Evolutionary conservation across 1,140 invertebrate genomes (phyloP).

Genomic region (Heliothis virescens): DNA sequence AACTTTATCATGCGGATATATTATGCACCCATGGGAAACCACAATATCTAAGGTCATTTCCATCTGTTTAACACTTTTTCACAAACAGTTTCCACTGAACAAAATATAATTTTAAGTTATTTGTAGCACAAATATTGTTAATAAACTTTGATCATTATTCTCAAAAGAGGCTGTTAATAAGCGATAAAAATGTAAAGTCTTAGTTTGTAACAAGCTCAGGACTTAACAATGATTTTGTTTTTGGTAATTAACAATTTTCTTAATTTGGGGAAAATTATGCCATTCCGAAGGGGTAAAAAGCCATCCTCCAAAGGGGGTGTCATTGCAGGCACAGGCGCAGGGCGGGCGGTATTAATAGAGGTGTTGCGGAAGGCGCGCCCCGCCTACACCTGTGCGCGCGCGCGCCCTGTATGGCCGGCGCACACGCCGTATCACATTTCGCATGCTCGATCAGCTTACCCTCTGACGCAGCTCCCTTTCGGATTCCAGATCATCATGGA

Average conservation of each 20-base stretch:
- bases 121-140: neutral
- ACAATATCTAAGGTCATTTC: slow-evolving; percentile 37
- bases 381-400: slow-evolving; percentile 75
- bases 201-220: neutral
- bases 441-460: slow-evolving; percentile 89
- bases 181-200: neutral
- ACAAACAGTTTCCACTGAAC: neutral
- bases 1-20: slow-evolving; percentile 47
- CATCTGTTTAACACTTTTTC: neutral
- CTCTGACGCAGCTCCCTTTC: slow-evolving; percentile 98
- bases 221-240: neutral
- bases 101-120: neutral
- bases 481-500: slow-evolving; percentile 98
- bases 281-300: too few relatives aligned
- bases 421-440: slow-evolving; percentile 81
- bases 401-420: slow-evolving; percentile 79
- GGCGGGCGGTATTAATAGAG: slow-evolving; percentile 81
- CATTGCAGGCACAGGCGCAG: slow-evolving; percentile 61
- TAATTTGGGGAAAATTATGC: slow-evolving; percentile 29
- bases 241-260: neutral
- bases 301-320: slow-evolving; percentile 53
- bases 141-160: neutral
- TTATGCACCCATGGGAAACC: slow-evolving; percentile 17
- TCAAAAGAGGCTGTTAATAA: neutral
- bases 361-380: slow-evolving; percentile 67